Percentiles rank a stretch among this genome's conserved stretches.
phyloP scores from a whole-genome alignment of 30 jellyfish, hydroid and myxozoan genomes.

The Nemopilema nomurai region DNA sequence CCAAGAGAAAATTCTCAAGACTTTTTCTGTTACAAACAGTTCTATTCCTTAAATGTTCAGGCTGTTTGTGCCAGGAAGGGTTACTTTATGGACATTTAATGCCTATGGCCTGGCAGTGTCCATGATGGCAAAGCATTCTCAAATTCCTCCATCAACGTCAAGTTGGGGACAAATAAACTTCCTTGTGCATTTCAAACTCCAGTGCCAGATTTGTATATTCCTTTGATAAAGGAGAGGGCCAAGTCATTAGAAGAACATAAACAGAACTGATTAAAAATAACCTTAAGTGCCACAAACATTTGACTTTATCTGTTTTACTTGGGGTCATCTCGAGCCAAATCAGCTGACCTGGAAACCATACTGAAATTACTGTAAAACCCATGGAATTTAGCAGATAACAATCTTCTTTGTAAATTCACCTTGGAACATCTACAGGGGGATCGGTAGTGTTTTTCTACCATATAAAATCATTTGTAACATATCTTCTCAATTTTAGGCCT shows the following conservation, averaged over 20 bases:
- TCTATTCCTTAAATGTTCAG: conserved; percentile 46
- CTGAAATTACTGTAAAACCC: too few relatives aligned
- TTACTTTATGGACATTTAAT: conserved; percentile 45
- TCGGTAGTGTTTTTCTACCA: too few relatives aligned
- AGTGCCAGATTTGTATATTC: conserved; percentile 25
- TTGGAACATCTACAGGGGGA: not conserved
- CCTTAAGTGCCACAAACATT: conserved; percentile 2
- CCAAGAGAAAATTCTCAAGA: conserved; percentile 45
- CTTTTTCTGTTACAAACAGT: conserved; percentile 48
- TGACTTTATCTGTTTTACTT: conserved; percentile 6
- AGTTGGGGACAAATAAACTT: not conserved
- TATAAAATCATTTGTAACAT: too few relatives aligned
- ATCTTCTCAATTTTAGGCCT: too few relatives aligned
- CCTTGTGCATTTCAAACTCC: not conserved
- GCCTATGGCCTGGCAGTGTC: conserved; percentile 56
- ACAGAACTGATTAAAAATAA: conserved; percentile 15
- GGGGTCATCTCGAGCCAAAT: not conserved
- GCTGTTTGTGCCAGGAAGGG: conserved; percentile 54
- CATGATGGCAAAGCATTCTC: conserved; percentile 46
- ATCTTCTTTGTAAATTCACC: not conserved
- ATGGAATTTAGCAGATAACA: not conserved
- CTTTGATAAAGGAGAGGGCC: conserved; percentile 24
- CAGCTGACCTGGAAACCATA: not conserved
- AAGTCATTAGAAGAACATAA: conserved; percentile 1
- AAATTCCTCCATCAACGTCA: conserved; percentile 8